phyloP scores from a whole-genome alignment of 2,113 vertebrate genomes.

The Anolis sagrei region DNA sequence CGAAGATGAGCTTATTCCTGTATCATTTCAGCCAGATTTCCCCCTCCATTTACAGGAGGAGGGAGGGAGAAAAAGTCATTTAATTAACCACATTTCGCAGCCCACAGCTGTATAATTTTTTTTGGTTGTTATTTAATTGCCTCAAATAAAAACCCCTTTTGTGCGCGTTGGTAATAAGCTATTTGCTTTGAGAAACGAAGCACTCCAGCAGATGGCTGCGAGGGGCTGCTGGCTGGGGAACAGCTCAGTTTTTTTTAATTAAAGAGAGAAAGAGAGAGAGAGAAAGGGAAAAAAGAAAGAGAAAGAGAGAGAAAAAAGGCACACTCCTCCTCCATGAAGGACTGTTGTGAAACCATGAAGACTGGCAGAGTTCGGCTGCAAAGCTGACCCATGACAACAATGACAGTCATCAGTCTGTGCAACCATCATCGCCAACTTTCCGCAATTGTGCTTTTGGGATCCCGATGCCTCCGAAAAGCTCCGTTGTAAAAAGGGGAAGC shows the following conservation, averaged over 20 bases:
- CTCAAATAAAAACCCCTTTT: conserved; percentile 55
- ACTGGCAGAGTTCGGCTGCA: conserved; percentile 23
- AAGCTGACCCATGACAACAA: no score
- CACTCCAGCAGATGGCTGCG: conserved; percentile 48
- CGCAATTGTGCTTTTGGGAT: no score
- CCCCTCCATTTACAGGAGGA: conserved; percentile 24
- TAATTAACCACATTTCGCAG: conserved; percentile 62
- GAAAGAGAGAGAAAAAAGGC: not conserved
- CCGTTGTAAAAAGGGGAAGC: no score
- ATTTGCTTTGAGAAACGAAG: conserved; percentile 66
- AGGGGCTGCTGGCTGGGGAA: conserved; percentile 38
- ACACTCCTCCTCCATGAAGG: conserved; percentile 48
- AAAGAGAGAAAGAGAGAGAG: not conserved
- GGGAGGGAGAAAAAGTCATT: conserved; percentile 31
- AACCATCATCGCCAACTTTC: no score
- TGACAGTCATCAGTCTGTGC: no score
- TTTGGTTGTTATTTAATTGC: conserved; percentile 60
- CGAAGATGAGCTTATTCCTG: not conserved
- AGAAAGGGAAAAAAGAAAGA: not conserved
- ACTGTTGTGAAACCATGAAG: conserved; percentile 22
- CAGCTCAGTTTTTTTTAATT: conserved; percentile 48
- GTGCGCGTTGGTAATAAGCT: conserved; percentile 53
- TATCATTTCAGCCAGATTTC: conserved; percentile 58
- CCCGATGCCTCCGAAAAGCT: no score
- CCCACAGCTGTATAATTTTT: conserved; percentile 59